These are phyloP conservation scores for Zygogramma bicolorata DNA, from an alignment of 2,888 invertebrate species.

Conservation along the genomic window DNA sequence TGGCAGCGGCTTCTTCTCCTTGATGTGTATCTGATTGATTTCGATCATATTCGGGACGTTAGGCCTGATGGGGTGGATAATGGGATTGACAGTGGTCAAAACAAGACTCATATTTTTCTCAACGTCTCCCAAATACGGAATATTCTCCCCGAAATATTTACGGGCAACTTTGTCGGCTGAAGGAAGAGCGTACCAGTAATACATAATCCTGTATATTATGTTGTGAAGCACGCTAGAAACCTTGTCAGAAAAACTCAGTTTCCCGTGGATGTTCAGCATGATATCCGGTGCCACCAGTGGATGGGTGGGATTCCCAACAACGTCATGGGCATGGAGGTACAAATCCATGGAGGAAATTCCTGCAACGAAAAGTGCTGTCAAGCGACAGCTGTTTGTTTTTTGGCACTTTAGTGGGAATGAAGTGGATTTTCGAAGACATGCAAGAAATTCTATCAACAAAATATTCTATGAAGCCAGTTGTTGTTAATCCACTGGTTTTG, in stretches of 20 bases:
- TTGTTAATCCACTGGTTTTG: too few species aligned
- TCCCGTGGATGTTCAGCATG: slow-evolving; percentile 10
- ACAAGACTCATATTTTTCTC: slow-evolving; percentile 44
- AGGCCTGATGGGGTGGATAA: slow-evolving; percentile 40
- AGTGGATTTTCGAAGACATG: too few species aligned
- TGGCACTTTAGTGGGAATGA: too few species aligned
- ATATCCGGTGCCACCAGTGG: slow-evolving; percentile 51
- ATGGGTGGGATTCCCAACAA: slow-evolving; percentile 54
- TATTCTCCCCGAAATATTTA: slow-evolving; percentile 52
- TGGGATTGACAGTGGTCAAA: slow-evolving; percentile 41
- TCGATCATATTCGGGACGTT: slow-evolving; percentile 45
- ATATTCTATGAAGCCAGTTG: too few species aligned
- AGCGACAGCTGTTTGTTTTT: too few species aligned
- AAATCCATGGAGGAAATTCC: slow-evolving; percentile 48
- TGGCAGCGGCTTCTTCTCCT: slow-evolving; percentile 36
- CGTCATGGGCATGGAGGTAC: slow-evolving; percentile 42
- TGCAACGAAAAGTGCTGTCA: slow-evolving; percentile 7
- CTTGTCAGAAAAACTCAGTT: slow-evolving; percentile 33
- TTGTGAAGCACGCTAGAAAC: slow-evolving; percentile 36
- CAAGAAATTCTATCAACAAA: too few species aligned
- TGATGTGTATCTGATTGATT: slow-evolving; percentile 41
- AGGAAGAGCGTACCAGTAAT: slow-evolving; percentile 38
- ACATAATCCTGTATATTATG: slow-evolving; percentile 37
- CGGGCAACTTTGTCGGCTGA: slow-evolving; percentile 33
- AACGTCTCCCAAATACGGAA: slow-evolving; percentile 46